These are phyloP conservation scores for Cryptocephalus moraei DNA, from an alignment of 2,888 invertebrate species.

Conservation along the genomic window DNA sequence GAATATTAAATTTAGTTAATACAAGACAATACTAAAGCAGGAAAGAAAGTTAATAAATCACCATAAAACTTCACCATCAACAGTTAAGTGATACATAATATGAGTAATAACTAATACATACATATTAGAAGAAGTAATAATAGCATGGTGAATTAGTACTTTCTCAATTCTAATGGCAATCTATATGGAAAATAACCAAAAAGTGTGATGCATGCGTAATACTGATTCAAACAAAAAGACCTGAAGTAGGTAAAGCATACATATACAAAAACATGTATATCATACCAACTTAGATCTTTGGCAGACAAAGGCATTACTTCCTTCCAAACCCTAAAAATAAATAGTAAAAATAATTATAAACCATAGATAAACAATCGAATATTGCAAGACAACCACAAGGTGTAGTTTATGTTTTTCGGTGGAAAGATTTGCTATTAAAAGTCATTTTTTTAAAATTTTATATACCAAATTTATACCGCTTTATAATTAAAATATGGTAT, in stretches of 20 bases:
- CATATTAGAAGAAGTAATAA: too few relatives aligned
- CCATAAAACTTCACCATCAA: too few relatives aligned
- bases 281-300: slow-evolving; percentile 44
- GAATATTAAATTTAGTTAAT: too few relatives aligned
- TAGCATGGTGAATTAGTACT: too few relatives aligned
- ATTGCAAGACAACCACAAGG: not conserved
- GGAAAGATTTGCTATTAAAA: not conserved
- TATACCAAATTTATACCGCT: too few relatives aligned
- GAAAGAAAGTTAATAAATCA: too few relatives aligned
- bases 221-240: slow-evolving; percentile 12
- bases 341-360: slow-evolving; percentile 8
- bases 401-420: not conserved
- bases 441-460: too few relatives aligned
- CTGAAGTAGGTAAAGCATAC: slow-evolving; percentile 29
- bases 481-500: too few relatives aligned
- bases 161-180: too few relatives aligned
- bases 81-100: too few relatives aligned
- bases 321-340: slow-evolving; percentile 41
- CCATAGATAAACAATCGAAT: slow-evolving; percentile 7
- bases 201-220: not conserved
- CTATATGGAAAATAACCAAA: not conserved
- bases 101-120: too few relatives aligned
- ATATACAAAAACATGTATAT: slow-evolving; percentile 31
- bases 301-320: slow-evolving; percentile 41
- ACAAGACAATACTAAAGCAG: too few relatives aligned